Conservation (phyloP, 2,888 invertebrate species). For the Limnephilus auricula region DNA sequence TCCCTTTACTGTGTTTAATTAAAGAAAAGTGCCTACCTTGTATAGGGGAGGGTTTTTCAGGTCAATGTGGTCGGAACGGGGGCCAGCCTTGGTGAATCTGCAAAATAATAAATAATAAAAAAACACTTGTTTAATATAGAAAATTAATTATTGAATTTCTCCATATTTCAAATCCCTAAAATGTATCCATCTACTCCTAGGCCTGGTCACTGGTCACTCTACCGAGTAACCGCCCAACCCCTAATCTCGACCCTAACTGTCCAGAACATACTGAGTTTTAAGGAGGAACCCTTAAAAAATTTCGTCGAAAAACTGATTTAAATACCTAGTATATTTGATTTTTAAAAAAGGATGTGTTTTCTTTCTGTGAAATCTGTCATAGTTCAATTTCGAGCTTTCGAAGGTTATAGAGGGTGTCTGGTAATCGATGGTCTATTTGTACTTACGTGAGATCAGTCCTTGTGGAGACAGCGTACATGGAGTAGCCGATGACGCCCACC, state of each 20-base stretch:
- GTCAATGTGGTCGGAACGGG: constrained; percentile 69
- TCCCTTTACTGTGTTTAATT: background rate
- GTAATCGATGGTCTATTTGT: background rate
- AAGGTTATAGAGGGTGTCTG: background rate
- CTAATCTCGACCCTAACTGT: too few relatives aligned
- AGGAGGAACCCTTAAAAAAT: too few relatives aligned
- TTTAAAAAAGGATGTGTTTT: background rate
- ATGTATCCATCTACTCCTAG: too few relatives aligned
- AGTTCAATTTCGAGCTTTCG: background rate
- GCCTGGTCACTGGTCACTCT: too few relatives aligned
- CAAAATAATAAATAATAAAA: background rate
- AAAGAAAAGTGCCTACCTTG: constrained; percentile 70
- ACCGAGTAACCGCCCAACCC: too few relatives aligned
- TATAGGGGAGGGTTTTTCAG: constrained; percentile 71
- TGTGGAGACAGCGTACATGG: background rate
- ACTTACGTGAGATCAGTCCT: constrained; percentile 45
- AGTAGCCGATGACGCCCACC: constrained; percentile 64
- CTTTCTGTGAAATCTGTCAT: background rate
- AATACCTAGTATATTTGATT: too few relatives aligned
- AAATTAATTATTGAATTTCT: too few relatives aligned
- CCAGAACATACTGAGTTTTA: too few relatives aligned
- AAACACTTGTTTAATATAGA: background rate
- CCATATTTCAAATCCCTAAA: too few relatives aligned
- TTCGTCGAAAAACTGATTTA: too few relatives aligned
- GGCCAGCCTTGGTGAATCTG: constrained; percentile 49